These are phyloP conservation scores for Ptiloglossa arizonensis DNA, from an alignment of 1,140 invertebrate genomes.

Conservation along the genomic window DNA sequence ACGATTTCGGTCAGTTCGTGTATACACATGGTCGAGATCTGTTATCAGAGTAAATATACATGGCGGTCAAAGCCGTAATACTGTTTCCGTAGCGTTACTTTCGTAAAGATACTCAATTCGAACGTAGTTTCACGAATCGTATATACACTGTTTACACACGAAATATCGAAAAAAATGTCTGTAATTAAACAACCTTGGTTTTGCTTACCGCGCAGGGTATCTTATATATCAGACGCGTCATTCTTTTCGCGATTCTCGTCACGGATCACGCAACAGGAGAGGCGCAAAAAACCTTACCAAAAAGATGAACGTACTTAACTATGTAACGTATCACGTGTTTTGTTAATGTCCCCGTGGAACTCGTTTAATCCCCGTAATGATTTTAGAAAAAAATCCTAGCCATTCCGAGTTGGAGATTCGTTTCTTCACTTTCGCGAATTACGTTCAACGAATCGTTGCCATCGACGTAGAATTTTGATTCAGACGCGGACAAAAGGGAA, in stretches of 20 bases:
- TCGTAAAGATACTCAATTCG: conserved; percentile 9
- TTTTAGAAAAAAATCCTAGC: too few species aligned
- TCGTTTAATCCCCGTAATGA: not conserved
- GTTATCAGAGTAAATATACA: not conserved
- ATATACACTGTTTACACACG: conserved; percentile 6
- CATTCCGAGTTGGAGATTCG: too few species aligned
- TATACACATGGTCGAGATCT: not conserved
- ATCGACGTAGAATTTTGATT: too few species aligned
- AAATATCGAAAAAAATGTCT: conserved; percentile 24
- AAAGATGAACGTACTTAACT: not conserved
- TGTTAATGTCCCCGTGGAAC: not conserved
- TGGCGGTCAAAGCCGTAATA: not conserved
- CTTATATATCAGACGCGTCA: not conserved
- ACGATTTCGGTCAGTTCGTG: too few species aligned
- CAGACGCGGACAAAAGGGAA: too few species aligned
- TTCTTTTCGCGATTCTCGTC: not conserved
- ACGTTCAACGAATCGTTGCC: too few species aligned
- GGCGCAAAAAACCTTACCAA: not conserved
- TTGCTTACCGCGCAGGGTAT: not conserved
- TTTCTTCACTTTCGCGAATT: too few species aligned
- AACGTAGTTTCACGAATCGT: conserved; percentile 13
- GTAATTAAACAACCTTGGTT: not conserved
- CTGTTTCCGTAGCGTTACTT: not conserved
- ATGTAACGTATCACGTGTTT: not conserved
- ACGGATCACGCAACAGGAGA: not conserved